Evolutionary conservation across 2,888 invertebrate genomes (phyloP).

Genomic region (Agrochola litura): DNA sequence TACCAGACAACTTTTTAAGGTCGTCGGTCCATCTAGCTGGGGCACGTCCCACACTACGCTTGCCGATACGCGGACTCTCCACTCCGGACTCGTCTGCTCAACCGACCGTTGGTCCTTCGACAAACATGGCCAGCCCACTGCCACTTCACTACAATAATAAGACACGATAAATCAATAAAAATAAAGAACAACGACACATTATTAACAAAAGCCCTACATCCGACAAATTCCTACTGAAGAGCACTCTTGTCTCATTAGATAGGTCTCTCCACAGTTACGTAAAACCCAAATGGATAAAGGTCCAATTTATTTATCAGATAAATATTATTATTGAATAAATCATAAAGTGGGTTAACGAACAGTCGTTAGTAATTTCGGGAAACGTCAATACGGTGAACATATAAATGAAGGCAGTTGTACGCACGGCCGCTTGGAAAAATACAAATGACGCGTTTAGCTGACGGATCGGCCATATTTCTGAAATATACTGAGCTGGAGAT

Average conservation of each 20-base stretch:
- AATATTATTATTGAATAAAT: constrained; percentile 60
- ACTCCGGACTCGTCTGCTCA: background rate
- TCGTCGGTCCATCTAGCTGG: background rate
- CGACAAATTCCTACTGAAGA: background rate
- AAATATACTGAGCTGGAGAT: background rate
- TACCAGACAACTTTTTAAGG: background rate
- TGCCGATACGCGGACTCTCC: background rate
- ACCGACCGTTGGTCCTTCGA: background rate
- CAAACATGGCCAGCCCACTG: background rate
- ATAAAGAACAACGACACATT: background rate
- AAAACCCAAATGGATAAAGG: constrained; percentile 24
- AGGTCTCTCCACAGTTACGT: background rate
- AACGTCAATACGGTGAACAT: constrained; percentile 70
- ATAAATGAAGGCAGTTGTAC: constrained; percentile 74
- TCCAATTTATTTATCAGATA: constrained; percentile 38
- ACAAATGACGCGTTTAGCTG: constrained; percentile 72
- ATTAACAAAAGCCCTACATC: background rate
- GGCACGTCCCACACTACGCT: background rate
- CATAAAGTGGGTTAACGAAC: constrained; percentile 63
- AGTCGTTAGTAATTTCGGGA: constrained; percentile 61
- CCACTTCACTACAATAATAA: background rate
- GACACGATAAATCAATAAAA: background rate
- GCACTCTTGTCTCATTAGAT: constrained; percentile 14
- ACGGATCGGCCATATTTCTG: constrained; percentile 56
- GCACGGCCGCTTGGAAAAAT: constrained; percentile 71